Percentiles rank a stretch among this genome's conserved stretches.
Conservation (phyloP, 2,113 vertebrate genomes). For the Nyctereutes procyonoides region DNA sequence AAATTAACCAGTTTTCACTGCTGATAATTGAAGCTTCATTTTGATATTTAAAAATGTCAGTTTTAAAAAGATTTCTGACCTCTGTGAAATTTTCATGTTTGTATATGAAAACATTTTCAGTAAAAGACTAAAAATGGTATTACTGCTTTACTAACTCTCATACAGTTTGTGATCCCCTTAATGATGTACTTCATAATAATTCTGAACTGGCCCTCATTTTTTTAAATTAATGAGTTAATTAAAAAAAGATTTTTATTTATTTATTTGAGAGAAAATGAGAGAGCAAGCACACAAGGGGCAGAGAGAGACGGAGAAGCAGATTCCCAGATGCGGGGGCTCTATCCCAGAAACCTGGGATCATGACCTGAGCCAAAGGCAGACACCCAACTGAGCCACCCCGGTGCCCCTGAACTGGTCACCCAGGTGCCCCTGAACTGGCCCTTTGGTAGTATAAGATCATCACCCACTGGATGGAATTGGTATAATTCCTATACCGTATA, state of each 20-base stretch:
- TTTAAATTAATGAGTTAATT: too few relatives aligned
- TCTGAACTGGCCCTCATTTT: neutral
- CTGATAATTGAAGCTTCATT: neutral
- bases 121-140: neutral
- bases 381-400: too few relatives aligned
- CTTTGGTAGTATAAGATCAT: neutral
- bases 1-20: neutral
- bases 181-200: neutral
- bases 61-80: constrained; percentile 40
- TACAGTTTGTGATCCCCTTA: neutral
- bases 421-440: too few relatives aligned
- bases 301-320: too few relatives aligned
- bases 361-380: too few relatives aligned
- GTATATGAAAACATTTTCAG: constrained; percentile 43
- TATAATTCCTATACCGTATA: neutral
- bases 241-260: too few relatives aligned
- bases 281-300: too few relatives aligned
- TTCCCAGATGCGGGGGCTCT: too few relatives aligned
- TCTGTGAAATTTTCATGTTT: constrained; percentile 43
- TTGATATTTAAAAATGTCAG: constrained; percentile 2
- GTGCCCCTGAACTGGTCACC: too few relatives aligned
- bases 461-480: neutral
- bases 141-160: neutral
- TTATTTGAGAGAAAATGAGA: too few relatives aligned
- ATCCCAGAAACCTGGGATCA: too few relatives aligned